Conservation (phyloP, 2,797 vertebrate genomes). For the Carcharodon carcharias region DNA sequence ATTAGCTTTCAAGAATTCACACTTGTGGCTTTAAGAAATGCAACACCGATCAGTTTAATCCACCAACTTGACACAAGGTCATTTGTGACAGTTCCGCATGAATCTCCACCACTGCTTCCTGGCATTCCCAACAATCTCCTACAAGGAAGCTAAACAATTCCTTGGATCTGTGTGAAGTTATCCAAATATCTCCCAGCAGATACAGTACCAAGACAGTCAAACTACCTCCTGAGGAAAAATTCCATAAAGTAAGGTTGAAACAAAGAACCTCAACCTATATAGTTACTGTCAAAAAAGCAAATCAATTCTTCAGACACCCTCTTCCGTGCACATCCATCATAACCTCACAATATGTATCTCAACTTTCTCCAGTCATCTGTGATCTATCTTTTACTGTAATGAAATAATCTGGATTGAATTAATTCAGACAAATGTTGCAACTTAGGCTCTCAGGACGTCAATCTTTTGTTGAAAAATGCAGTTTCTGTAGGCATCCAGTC, state of each 20-base stretch:
- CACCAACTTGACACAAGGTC: not conserved
- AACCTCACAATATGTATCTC: not conserved
- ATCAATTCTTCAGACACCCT: not conserved
- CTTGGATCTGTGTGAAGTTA: conserved; percentile 4
- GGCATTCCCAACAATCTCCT: conserved; percentile 7
- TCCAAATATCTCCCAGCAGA: conserved; percentile 25
- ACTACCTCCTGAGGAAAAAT: not conserved
- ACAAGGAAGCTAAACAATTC: conserved; percentile 14
- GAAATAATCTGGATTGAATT: conserved; percentile 3
- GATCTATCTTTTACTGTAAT: not conserved
- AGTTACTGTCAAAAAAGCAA: not conserved
- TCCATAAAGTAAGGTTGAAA: not conserved
- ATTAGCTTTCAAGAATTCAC: not conserved
- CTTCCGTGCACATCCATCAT: not conserved
- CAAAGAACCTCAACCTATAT: not conserved
- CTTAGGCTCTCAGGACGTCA: not conserved
- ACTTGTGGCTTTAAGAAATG: not conserved
- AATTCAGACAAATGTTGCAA: not conserved
- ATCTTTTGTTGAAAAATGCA: not conserved
- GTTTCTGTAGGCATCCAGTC: not conserved
- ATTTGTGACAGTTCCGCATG: not conserved
- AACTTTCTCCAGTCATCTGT: not conserved
- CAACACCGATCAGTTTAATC: not conserved
- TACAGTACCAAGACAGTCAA: not conserved
- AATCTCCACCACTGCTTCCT: not conserved